Percentiles rank a stretch among this genome's conserved stretches.
These are phyloP conservation scores for Ditula angustiorana DNA, from an alignment of 2,888 invertebrate species.

Conservation along the genomic window DNA sequence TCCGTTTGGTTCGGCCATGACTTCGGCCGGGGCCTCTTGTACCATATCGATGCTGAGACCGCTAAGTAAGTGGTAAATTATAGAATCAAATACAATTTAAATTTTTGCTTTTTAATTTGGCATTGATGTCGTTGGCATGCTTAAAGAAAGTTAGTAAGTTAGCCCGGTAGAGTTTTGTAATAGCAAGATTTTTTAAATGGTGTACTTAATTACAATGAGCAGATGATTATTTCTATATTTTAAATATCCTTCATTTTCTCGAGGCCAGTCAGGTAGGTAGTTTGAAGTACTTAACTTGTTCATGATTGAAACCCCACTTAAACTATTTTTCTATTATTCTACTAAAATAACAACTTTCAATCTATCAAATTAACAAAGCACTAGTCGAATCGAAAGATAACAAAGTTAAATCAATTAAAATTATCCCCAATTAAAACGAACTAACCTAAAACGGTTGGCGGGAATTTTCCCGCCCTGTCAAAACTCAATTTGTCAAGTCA, in stretches of 20 bases:
- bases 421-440: slow-evolving; percentile 60
- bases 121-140: too few relatives aligned
- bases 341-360: slow-evolving; percentile 47
- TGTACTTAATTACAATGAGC: too few relatives aligned
- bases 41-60: slow-evolving; percentile 39
- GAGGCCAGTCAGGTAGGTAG: neutral
- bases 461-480: slow-evolving; percentile 77
- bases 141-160: too few relatives aligned
- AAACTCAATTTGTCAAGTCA: slow-evolving; percentile 84
- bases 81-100: neutral
- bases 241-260: neutral
- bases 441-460: slow-evolving; percentile 64
- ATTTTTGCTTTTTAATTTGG: neutral
- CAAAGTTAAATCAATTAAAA: slow-evolving; percentile 58
- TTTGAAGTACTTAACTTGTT: neutral
- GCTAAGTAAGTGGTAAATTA: slow-evolving; percentile 34
- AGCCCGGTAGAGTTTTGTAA: too few relatives aligned
- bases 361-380: slow-evolving; percentile 42
- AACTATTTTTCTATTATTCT: slow-evolving; percentile 18
- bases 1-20: slow-evolving; percentile 39
- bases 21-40: slow-evolving; percentile 37
- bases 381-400: slow-evolving; percentile 60
- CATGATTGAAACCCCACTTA: neutral
- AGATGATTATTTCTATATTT: too few relatives aligned
- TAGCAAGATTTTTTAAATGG: too few relatives aligned